A percentile compares a stretch with the other conserved stretches of the same genome.
phyloP scores from a whole-genome alignment of 2,113 vertebrate genomes.

The Malaclemys terrapin region DNA sequence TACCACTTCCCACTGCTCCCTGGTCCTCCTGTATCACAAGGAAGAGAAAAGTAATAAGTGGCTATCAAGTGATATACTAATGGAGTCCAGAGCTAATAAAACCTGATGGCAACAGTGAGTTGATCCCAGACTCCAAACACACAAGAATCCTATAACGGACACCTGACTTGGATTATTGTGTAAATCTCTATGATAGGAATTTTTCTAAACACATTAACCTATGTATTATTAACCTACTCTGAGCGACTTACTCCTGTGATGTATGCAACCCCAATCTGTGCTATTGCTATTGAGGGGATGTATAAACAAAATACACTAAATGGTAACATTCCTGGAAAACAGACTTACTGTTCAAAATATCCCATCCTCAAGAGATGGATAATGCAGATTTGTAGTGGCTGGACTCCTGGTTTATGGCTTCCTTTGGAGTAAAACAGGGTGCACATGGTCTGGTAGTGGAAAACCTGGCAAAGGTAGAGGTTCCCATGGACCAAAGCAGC shows the following conservation, averaged over 20 bases:
- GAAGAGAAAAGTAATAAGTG: neutral
- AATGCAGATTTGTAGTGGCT: constrained; percentile 51
- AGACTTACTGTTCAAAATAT: constrained; percentile 54
- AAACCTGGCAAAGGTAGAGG: constrained; percentile 45
- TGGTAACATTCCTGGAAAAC: constrained; percentile 70
- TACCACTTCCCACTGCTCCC: too few species aligned
- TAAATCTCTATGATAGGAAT: neutral
- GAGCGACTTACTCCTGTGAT: constrained; percentile 25
- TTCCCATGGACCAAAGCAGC: constrained; percentile 39
- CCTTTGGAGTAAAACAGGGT: constrained; percentile 5
- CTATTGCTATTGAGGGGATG: constrained; percentile 18
- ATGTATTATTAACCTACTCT: neutral
- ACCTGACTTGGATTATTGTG: neutral
- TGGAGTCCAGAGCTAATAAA: neutral
- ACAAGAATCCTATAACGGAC: neutral
- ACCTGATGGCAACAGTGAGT: neutral
- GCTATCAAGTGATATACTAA: neutral
- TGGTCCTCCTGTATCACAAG: too few species aligned
- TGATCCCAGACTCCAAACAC: neutral
- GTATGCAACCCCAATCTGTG: constrained; percentile 33
- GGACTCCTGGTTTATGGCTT: constrained; percentile 65
- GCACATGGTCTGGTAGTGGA: constrained; percentile 45
- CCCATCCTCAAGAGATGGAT: constrained; percentile 55
- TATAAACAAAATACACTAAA: constrained; percentile 7
- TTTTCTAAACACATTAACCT: neutral